These are phyloP conservation scores for Neodontobutis hainanensis DNA, from an alignment of 2,113 vertebrate genomes.

Conservation along the genomic window DNA sequence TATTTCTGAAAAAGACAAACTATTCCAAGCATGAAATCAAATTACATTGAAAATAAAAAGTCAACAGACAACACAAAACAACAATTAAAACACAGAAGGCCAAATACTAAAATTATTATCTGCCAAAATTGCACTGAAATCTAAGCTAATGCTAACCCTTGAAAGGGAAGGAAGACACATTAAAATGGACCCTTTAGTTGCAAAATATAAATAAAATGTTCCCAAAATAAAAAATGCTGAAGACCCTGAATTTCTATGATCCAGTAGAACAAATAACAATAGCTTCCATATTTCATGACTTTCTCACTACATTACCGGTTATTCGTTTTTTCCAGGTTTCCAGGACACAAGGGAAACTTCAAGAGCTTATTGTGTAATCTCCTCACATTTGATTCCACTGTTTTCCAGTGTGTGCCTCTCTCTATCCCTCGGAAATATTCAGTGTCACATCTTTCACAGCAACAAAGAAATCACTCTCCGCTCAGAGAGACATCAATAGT, in stretches of 20 bases:
- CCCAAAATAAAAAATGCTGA: too few species aligned
- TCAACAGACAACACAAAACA: too few species aligned
- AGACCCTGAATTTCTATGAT: too few species aligned
- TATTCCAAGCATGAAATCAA: too few species aligned
- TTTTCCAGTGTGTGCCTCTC: conserved; percentile 4
- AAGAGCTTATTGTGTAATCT: conserved; percentile 4
- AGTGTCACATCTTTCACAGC: conserved; percentile 17
- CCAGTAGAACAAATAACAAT: too few species aligned
- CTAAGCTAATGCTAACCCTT: neutral
- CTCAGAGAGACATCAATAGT: conserved; percentile 31
- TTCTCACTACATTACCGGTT: neutral
- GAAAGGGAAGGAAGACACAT: neutral
- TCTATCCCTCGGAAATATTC: conserved; percentile 6
- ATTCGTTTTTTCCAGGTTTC: neutral
- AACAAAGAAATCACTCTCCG: conserved; percentile 2
- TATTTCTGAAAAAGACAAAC: too few species aligned
- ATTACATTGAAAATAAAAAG: too few species aligned
- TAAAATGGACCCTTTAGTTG: neutral
- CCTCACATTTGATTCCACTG: conserved; percentile 9
- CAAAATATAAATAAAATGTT: too few species aligned
- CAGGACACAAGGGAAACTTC: neutral
- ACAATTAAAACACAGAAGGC: neutral
- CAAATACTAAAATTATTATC: neutral
- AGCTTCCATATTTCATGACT: neutral
- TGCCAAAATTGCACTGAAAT: neutral